These are phyloP conservation scores for Pseudomyrmex sp. DNA, from an alignment of 1,140 invertebrate species.

Conservation along the genomic window DNA sequence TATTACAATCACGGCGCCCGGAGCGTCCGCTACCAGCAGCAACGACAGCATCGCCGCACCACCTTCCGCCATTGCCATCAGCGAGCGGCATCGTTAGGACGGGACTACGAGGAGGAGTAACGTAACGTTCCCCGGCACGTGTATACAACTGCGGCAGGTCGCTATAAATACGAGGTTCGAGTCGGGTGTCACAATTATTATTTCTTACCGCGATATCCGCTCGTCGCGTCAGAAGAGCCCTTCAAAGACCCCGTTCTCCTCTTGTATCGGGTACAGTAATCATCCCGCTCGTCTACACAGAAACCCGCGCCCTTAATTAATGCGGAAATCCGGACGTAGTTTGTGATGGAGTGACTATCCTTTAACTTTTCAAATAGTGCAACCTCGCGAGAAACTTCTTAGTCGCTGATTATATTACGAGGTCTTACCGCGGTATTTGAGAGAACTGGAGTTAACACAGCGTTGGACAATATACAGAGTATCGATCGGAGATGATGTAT, in stretches of 20 bases:
- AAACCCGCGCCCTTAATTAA: slow-evolving; percentile 52
- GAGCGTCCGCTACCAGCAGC: slow-evolving; percentile 22
- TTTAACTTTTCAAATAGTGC: slow-evolving; percentile 55
- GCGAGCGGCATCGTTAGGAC: slow-evolving; percentile 34
- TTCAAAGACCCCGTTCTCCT: slow-evolving; percentile 36
- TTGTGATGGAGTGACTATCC: slow-evolving; percentile 34
- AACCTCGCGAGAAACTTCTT: slow-evolving; percentile 44
- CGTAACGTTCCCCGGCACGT: slow-evolving; percentile 25
- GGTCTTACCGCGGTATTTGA: slow-evolving; percentile 33
- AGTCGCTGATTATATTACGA: slow-evolving; percentile 47
- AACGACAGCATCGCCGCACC: slow-evolving; percentile 41
- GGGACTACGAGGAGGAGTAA: slow-evolving; percentile 65
- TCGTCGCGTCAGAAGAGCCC: neutral
- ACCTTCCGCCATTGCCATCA: slow-evolving; percentile 27
- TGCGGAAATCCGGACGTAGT: slow-evolving; percentile 19
- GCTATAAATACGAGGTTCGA: slow-evolving; percentile 36
- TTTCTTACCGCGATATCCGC: slow-evolving; percentile 38
- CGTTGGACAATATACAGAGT: slow-evolving; percentile 13
- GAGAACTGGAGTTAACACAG: slow-evolving; percentile 10
- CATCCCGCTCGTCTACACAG: slow-evolving; percentile 14
- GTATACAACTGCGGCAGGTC: neutral
- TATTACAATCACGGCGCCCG: slow-evolving; percentile 80
- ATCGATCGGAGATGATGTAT: neutral
- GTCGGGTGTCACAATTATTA: slow-evolving; percentile 50
- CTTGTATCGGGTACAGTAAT: slow-evolving; percentile 43